Evolutionary conservation across 1,140 invertebrate genomes (phyloP).

Genomic region (Drosophila sp.): DNA sequence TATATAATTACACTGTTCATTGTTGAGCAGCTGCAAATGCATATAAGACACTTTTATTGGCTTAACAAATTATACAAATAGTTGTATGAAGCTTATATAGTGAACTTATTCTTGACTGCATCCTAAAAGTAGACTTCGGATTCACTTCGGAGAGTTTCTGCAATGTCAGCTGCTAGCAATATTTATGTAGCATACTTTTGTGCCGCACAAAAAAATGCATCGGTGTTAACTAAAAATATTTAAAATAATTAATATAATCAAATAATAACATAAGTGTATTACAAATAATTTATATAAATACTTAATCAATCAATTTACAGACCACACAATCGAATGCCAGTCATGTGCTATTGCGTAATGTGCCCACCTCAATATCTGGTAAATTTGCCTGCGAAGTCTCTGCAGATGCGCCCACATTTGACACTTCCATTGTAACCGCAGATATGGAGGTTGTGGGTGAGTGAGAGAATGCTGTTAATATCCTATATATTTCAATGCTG

Average conservation of each 20-base stretch:
- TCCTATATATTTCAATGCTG: neutral
- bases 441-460: constrained; percentile 91
- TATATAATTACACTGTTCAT: constrained; percentile 5
- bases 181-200: constrained; percentile 12
- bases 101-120: neutral
- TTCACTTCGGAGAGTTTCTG: too few relatives aligned
- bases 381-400: constrained; percentile 92
- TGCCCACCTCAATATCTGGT: constrained; percentile 88
- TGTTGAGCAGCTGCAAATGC: neutral
- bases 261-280: too few relatives aligned
- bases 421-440: constrained; percentile 89
- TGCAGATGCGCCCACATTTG: constrained; percentile 93
- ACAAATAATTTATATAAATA: too few relatives aligned
- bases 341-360: constrained; percentile 86
- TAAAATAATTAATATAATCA: neutral
- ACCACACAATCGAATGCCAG: constrained; percentile 87
- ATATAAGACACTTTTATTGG: neutral
- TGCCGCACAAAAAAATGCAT: neutral
- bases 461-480: constrained; percentile 56
- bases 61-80: neutral
- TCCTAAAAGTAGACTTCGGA: constrained; percentile 22
- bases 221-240: too few relatives aligned
- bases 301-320: constrained; percentile 69
- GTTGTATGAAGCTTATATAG: neutral
- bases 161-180: neutral